A percentile compares a stretch with the other conserved stretches of the same genome.
Conservation (phyloP, 2,797 vertebrate species). For the Sebastolobus alascanus region DNA sequence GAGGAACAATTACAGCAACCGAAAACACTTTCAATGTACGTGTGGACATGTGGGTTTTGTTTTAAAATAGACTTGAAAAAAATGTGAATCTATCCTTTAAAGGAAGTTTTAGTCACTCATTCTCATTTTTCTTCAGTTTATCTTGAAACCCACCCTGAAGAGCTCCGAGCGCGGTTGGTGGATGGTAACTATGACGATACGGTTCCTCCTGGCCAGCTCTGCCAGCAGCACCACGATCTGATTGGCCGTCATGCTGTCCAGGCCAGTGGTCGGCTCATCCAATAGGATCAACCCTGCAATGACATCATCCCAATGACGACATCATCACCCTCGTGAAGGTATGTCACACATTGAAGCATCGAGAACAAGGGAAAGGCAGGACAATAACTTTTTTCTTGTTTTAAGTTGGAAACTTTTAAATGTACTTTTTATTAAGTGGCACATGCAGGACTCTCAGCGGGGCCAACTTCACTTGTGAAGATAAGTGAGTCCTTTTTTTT, state of each 20-base stretch:
- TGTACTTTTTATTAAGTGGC: conserved; percentile 71
- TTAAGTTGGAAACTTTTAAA: conserved; percentile 73
- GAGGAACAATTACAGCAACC: background rate
- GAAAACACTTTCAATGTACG: background rate
- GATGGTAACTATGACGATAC: conserved; percentile 95
- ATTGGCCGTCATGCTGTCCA: conserved; percentile 97
- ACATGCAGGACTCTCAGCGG: conserved; percentile 69
- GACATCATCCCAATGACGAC: conserved; percentile 44
- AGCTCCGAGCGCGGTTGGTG: conserved; percentile 98
- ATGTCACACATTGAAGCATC: conserved; percentile 33
- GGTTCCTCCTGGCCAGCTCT: conserved; percentile 89
- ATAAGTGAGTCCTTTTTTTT: conserved; percentile 76
- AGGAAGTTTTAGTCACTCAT: conserved; percentile 6
- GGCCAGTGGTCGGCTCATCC: conserved; percentile 95
- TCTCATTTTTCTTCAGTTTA: background rate
- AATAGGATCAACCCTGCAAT: conserved; percentile 92
- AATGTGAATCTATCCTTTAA: background rate
- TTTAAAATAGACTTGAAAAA: background rate
- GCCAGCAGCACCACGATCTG: conserved; percentile 92
- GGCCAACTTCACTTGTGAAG: conserved; percentile 70
- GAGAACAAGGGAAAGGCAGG: conserved; percentile 39
- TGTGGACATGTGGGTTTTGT: background rate
- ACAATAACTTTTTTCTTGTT: conserved; percentile 57
- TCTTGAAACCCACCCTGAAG: conserved; percentile 87
- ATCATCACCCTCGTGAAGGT: conserved; percentile 19